Evolutionary conservation across 1,140 invertebrate genomes (phyloP).

Genomic region (Listronotus oregonensis): DNA sequence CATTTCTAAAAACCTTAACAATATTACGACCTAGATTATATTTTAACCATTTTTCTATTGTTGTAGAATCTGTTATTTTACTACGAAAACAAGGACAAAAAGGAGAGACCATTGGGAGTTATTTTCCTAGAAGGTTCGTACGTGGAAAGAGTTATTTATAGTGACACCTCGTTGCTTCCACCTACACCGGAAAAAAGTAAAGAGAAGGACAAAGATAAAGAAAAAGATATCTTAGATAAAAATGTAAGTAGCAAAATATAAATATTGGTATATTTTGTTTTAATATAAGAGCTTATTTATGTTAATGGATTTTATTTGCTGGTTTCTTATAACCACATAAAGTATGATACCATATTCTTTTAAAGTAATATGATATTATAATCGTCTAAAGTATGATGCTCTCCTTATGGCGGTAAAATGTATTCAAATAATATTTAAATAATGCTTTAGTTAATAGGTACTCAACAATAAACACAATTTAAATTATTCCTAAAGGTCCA

Average conservation of each 20-base stretch:
- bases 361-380: too few species aligned
- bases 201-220: slow-evolving; percentile 46
- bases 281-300: too few species aligned
- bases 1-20: background rate
- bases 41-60: background rate
- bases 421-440: too few species aligned
- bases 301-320: too few species aligned
- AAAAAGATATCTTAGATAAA: slow-evolving; percentile 22
- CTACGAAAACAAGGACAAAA: slow-evolving; percentile 78
- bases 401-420: too few species aligned
- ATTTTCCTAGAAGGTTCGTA: slow-evolving; percentile 89
- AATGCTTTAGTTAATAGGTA: too few species aligned
- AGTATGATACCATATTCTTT: too few species aligned
- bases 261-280: too few species aligned
- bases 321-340: too few species aligned
- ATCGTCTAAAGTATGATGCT: too few species aligned
- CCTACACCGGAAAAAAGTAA: slow-evolving; percentile 62
- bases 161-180: slow-evolving; percentile 65
- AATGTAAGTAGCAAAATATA: slow-evolving; percentile 21
- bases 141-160: slow-evolving; percentile 58
- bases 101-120: slow-evolving; percentile 78
- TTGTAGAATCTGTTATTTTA: slow-evolving; percentile 86
- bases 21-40: background rate
- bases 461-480: too few species aligned
- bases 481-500: too few species aligned